Evolutionary conservation across 1,140 invertebrate genomes (phyloP).

Genomic region (Bombus turneri): DNA sequence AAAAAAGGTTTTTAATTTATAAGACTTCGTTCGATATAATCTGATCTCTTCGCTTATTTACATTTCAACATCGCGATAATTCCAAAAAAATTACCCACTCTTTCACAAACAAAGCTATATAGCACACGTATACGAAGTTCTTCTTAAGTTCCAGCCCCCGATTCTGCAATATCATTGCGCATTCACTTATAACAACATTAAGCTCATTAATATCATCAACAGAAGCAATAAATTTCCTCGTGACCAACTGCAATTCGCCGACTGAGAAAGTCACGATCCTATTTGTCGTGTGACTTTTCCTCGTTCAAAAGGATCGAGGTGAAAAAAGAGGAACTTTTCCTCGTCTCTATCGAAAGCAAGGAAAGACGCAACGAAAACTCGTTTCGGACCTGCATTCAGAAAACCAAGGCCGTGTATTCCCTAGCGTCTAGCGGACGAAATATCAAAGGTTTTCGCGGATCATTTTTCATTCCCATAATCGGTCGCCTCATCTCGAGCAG

Average conservation of each 20-base stretch:
- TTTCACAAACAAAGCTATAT: neutral
- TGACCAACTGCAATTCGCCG: neutral
- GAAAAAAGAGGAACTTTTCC: neutral
- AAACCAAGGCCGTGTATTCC: slow-evolving; percentile 23
- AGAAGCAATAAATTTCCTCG: slow-evolving; percentile 3
- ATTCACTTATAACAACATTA: neutral
- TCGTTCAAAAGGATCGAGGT: neutral
- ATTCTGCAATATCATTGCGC: neutral
- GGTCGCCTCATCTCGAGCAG: slow-evolving; percentile 70
- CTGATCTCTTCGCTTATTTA: neutral
- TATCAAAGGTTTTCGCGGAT: slow-evolving; percentile 73
- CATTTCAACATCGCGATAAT: neutral
- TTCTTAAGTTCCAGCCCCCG: neutral
- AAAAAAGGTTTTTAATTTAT: no score
- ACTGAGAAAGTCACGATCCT: neutral
- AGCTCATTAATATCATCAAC: slow-evolving; percentile 16
- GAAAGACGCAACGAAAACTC: slow-evolving; percentile 19
- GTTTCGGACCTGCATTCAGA: slow-evolving; percentile 27
- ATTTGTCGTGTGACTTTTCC: slow-evolving; percentile 13
- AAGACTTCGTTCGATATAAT: neutral
- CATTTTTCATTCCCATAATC: slow-evolving; percentile 76
- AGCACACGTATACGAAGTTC: neutral
- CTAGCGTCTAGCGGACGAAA: slow-evolving; percentile 55
- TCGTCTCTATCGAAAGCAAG: neutral
- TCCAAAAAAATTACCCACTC: neutral